Evolutionary conservation across 2,113 vertebrate genomes (phyloP).

Genomic region (Colistium nudipinnis): DNA sequence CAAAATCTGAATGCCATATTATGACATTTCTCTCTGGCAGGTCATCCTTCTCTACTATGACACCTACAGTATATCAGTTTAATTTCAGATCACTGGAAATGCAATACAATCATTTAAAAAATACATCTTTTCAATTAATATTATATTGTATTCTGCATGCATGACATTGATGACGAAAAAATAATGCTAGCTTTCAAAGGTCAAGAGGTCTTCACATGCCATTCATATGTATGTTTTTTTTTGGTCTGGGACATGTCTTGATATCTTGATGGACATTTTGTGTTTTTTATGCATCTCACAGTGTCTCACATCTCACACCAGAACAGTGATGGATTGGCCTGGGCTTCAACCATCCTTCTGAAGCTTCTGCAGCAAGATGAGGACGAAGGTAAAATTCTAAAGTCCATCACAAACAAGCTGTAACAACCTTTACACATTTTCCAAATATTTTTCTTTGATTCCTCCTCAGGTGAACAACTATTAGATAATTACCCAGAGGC

Average conservation of each 20-base stretch:
- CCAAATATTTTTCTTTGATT: not conserved
- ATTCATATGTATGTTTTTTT: conserved; percentile 2
- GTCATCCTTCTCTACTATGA: not conserved
- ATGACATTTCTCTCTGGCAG: not conserved
- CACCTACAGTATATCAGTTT: too few relatives aligned
- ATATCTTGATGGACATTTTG: not conserved
- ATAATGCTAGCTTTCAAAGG: too few relatives aligned
- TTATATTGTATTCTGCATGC: too few relatives aligned
- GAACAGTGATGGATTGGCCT: conserved; percentile 17
- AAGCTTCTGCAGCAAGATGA: conserved; percentile 37
- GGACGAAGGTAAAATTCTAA: conserved; percentile 40
- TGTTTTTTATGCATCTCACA: conserved; percentile 14
- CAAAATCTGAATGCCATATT: not conserved
- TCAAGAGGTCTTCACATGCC: too few relatives aligned
- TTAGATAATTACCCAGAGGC: not conserved
- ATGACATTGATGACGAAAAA: too few relatives aligned
- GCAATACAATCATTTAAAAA: too few relatives aligned
- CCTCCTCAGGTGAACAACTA: conserved; percentile 33
- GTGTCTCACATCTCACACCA: conserved; percentile 23
- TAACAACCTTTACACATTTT: not conserved
- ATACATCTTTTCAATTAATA: too few relatives aligned
- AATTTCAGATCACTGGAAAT: too few relatives aligned
- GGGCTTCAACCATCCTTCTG: conserved; percentile 21
- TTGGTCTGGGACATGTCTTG: not conserved
- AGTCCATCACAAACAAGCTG: not conserved